A percentile compares a stretch with the other conserved stretches of the same genome.
Conservation (phyloP, 2,888 invertebrate genomes). For the Drosophila flavopinicola region DNA sequence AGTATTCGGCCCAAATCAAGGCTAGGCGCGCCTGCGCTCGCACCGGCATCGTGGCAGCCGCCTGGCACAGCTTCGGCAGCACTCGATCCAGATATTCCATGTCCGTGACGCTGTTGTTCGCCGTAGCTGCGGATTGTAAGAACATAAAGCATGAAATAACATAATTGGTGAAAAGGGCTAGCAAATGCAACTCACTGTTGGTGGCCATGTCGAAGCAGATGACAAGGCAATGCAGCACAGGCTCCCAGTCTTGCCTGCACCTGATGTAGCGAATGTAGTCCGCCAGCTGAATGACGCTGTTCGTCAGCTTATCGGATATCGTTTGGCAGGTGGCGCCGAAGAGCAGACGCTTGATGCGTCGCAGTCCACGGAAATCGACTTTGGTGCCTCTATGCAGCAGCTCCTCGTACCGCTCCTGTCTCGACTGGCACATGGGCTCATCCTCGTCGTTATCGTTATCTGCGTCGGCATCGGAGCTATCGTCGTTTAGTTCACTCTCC, state of each 20-base stretch:
- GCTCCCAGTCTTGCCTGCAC: conserved; percentile 74
- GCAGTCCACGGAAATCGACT: conserved; percentile 87
- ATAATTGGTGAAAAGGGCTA: too few species aligned
- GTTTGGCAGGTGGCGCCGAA: conserved; percentile 68
- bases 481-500: conserved; percentile 1
- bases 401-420: conserved; percentile 21
- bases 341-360: conserved; percentile 85
- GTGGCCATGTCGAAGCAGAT: conserved; percentile 92
- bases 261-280: conserved; percentile 69
- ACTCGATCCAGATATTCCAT: conserved; percentile 93
- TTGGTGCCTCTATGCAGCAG: conserved; percentile 68
- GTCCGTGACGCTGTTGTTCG: conserved; percentile 85
- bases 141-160: too few species aligned
- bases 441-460: conserved; percentile 47
- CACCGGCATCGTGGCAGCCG: conserved; percentile 90
- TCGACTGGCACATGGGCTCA: conserved; percentile 59
- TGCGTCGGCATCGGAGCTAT: not conserved
- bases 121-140: conserved; percentile 26
- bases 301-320: conserved; percentile 80
- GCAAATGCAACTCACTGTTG: conserved; percentile 85
- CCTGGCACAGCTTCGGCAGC: conserved; percentile 91
- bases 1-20: conserved; percentile 90
- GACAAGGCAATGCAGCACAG: conserved; percentile 86
- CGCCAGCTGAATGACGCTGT: conserved; percentile 68
- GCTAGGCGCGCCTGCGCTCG: conserved; percentile 92